Conservation (phyloP, 35 echinoderm and acorn worm species). For the Heliocidaris tuberculata region DNA sequence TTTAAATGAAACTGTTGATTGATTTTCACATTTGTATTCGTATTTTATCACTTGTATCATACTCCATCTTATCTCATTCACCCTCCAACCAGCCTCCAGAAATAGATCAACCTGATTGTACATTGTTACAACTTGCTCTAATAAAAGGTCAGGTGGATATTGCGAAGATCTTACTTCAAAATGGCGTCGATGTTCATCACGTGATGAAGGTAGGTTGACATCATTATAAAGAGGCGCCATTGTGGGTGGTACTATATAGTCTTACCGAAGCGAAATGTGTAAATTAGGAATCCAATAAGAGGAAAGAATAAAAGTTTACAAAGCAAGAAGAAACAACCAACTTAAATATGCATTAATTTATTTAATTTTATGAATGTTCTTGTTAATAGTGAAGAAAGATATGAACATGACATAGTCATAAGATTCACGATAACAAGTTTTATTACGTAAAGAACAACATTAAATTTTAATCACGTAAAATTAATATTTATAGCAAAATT, state of each 20-base stretch:
- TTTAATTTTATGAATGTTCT: neutral
- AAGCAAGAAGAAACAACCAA: neutral
- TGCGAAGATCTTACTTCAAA: neutral
- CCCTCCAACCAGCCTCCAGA: neutral
- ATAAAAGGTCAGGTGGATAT: neutral
- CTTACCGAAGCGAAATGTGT: neutral
- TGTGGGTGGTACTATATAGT: neutral
- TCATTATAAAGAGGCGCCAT: neutral
- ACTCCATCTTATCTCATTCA: neutral
- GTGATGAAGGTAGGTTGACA: constrained; percentile 6
- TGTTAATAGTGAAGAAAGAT: neutral
- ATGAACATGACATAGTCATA: no score
- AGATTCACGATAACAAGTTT: no score
- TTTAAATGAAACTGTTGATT: neutral
- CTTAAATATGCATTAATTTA: neutral
- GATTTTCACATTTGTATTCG: neutral
- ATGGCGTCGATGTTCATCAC: neutral
- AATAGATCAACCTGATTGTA: constrained; percentile 16
- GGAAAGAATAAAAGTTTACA: neutral
- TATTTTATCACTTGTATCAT: neutral
- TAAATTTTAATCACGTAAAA: no score
- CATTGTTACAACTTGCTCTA: constrained; percentile 15
- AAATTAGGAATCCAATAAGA: neutral
- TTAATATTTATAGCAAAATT: no score
- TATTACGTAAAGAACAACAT: no score